phyloP scores from a whole-genome alignment of 2,797 vertebrate genomes.

The Loris lydekkerianus region DNA sequence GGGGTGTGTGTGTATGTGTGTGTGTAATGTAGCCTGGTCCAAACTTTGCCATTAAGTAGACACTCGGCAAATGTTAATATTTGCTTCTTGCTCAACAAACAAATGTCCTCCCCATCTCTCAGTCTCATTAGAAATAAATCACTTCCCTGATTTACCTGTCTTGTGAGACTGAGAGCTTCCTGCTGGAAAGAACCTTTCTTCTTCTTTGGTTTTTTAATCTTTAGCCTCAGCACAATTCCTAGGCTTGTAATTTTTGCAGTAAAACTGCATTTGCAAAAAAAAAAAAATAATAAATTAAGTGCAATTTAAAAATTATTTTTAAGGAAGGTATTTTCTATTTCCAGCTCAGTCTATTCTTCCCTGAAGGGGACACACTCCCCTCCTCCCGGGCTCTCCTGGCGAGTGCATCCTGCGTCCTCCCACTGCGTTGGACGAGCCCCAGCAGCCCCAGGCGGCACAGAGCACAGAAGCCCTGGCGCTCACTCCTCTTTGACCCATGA shows the following conservation, averaged over 20 bases:
- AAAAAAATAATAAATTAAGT: not conserved
- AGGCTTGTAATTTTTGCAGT: not conserved
- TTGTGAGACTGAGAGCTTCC: not conserved
- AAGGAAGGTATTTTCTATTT: not conserved
- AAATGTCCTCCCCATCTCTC: not conserved
- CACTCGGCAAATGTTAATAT: not conserved
- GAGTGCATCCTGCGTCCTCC: not conserved
- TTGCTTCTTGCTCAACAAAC: not conserved
- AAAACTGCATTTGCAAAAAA: not conserved
- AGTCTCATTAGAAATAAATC: not conserved
- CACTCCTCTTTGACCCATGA: not conserved
- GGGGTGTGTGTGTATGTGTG: not conserved
- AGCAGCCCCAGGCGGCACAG: not conserved
- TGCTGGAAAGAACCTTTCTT: not conserved
- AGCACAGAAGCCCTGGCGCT: not conserved
- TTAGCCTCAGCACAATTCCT: not conserved
- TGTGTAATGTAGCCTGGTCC: not conserved
- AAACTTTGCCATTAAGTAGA: conserved; percentile 6
- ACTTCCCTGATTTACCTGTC: not conserved
- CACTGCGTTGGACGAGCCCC: not conserved
- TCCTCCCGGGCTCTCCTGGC: not conserved
- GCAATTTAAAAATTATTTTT: not conserved
- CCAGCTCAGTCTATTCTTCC: not conserved
- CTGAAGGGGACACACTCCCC: not conserved
- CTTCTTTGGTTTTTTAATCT: not conserved